phyloP scores from a whole-genome alignment of 2,888 invertebrate species.

The Cephonodes hylas region DNA sequence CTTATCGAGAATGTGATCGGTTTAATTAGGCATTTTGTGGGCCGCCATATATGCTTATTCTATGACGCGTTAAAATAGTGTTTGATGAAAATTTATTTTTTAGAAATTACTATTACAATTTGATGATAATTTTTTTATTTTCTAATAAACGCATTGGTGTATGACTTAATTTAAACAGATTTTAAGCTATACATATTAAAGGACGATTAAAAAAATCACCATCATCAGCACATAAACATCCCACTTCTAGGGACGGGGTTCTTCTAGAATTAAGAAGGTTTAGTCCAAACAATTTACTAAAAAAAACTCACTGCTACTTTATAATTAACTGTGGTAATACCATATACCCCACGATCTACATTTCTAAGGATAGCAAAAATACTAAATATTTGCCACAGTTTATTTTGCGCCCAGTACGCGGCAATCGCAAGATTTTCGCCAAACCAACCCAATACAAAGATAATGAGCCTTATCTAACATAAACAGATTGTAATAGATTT shows the following conservation, averaged over 20 bases:
- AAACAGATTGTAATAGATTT: slow-evolving; percentile 7
- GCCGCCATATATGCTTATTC: not conserved
- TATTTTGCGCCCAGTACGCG: not conserved
- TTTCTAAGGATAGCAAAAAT: not conserved
- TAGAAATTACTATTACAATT: not conserved
- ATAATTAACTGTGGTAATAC: no score
- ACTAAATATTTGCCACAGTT: not conserved
- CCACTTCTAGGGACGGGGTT: no score
- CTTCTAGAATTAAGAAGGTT: no score
- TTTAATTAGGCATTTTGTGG: not conserved
- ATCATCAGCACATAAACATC: no score
- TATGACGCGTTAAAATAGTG: not conserved
- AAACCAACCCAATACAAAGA: not conserved
- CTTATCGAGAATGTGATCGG: slow-evolving; percentile 3
- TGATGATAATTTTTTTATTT: not conserved
- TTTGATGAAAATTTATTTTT: not conserved
- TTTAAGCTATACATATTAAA: no score
- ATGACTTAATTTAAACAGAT: no score
- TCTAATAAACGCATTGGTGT: not conserved
- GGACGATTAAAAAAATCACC: no score
- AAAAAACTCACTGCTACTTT: no score
- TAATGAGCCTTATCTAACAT: slow-evolving; percentile 16
- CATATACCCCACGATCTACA: no score
- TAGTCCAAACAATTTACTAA: no score
- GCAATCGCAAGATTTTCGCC: slow-evolving; percentile 2